Evolutionary conservation across 2,113 vertebrate genomes (phyloP).

Genomic region (Gobio gobio): DNA sequence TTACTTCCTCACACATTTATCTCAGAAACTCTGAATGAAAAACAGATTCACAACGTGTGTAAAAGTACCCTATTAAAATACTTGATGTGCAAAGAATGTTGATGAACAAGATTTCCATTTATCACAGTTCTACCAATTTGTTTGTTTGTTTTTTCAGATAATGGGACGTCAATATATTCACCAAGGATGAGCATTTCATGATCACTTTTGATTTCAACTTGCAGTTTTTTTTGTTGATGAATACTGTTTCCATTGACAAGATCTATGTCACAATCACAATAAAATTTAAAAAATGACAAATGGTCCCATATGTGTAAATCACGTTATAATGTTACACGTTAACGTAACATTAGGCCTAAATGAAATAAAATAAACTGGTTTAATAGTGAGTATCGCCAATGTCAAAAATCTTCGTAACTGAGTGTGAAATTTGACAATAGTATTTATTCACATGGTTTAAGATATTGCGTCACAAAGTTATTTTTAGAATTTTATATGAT

Average conservation of each 20-base stretch:
- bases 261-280: slow-evolving; percentile 2
- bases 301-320: background rate
- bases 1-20: background rate
- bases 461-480: background rate
- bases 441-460: background rate
- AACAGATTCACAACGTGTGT: background rate
- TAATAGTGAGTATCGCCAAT: too few species aligned
- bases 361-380: too few species aligned
- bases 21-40: background rate
- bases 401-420: background rate
- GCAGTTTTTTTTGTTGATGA: background rate
- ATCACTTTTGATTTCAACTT: background rate
- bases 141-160: background rate
- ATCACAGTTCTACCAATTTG: background rate
- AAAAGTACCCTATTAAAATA: background rate
- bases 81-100: background rate
- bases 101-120: background rate
- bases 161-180: background rate
- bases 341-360: too few species aligned
- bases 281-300: background rate
- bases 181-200: background rate
- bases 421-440: background rate
- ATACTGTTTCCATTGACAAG: background rate
- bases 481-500: background rate
- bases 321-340: too few species aligned